phyloP scores from a whole-genome alignment of 2,113 vertebrate genomes.

The Melanerpes formicivorus region DNA sequence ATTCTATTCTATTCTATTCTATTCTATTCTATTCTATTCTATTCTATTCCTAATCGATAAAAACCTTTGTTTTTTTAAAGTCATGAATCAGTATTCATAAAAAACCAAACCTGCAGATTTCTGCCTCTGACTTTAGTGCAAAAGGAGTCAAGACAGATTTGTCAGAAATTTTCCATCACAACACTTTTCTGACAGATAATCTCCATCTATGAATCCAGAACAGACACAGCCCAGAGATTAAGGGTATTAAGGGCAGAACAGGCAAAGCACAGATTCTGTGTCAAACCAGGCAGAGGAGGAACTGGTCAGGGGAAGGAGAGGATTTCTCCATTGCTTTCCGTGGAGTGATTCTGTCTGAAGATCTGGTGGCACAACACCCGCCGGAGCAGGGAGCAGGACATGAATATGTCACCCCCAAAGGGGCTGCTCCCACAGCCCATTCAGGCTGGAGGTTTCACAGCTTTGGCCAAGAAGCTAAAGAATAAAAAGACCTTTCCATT shows the following conservation, averaged over 20 bases:
- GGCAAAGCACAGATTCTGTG: not conserved
- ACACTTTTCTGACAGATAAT: conserved; percentile 8
- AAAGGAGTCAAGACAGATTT: not conserved
- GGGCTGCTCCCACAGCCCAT: too few species aligned
- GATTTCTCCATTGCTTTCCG: not conserved
- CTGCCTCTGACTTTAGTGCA: not conserved
- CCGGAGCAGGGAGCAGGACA: not conserved
- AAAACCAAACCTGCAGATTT: not conserved
- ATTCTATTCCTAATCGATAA: not conserved
- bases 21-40: too few species aligned
- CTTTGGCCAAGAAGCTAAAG: too few species aligned
- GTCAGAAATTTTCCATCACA: not conserved
- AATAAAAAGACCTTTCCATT: too few species aligned
- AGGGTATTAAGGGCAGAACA: conserved; percentile 21
- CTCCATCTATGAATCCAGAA: not conserved
- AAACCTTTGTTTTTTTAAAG: not conserved
- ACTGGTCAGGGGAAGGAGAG: not conserved
- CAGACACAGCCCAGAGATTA: conserved; percentile 3
- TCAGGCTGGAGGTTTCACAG: too few species aligned
- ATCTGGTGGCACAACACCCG: not conserved
- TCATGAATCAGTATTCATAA: not conserved
- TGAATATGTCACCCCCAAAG: accelerated
- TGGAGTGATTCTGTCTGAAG: not conserved
- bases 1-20: too few species aligned
- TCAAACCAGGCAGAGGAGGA: not conserved